Evolutionary conservation across 2,888 invertebrate genomes (phyloP), one percentile per base, ranked within the genome.

Genomic region (Drosophila melanosoma): DNA sequence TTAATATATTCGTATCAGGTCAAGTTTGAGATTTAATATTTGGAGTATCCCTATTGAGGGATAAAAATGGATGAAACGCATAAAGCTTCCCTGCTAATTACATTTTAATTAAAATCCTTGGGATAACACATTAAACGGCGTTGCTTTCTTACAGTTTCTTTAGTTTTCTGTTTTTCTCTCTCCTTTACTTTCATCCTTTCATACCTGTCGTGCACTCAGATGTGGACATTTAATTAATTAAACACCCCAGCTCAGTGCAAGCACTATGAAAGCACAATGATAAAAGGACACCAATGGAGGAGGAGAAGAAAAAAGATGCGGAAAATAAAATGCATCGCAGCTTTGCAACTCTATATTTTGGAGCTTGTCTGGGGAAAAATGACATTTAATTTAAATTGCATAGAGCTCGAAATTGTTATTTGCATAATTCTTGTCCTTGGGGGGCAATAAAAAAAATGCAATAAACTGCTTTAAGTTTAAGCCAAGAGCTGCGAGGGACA

Each of bases 211-310:
- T 10, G 54, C 36, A 53, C 49, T 32, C 33, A 45, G 49, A 35
- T 58, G 45, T 48, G 49, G 36, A 26, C 62, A 38, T 61, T 51
- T 59, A 69, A 76, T 79, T 79, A 81, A 79, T 79, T 73, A 76
- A 76, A 72, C 65, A 72, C 62, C 63, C 26, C 52, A 23, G 32
- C 23, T 32, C 38, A 70, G 40, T 38, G 54, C 20, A 20, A 36
- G 23, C 29, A 11, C 23, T 45, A 29, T 29, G 29, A 29, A 29
- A 29, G 32, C 56, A 62, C 56, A 70, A 56, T 36, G 49, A 38
- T 11, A 42, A 40, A 51, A 20, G 33, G 10, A 17, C 5, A 33
- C 8, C 2, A 48, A 36, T 20, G 2, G 4, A n/a, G 26, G 40
- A 38, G 17, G 15, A n/a, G 1, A 12, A 5, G 3, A 11, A 3